Conservation (phyloP, 2,888 invertebrate genomes). For the Merodon equestris region DNA sequence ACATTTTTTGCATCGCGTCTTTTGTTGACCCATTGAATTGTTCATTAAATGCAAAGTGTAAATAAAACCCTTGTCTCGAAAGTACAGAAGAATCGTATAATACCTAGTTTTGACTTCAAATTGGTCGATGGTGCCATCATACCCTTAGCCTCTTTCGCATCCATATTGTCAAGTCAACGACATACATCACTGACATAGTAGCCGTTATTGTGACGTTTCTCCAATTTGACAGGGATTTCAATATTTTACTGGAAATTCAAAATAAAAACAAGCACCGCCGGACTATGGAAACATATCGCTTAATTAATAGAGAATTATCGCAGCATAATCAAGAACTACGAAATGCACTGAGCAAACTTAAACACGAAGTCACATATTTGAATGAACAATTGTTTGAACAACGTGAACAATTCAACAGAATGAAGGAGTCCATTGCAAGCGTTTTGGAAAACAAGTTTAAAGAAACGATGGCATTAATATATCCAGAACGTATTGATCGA, state of each 20-base stretch:
- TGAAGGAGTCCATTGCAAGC: conserved; percentile 37
- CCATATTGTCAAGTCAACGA: conserved; percentile 18
- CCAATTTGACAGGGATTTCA: conserved; percentile 33
- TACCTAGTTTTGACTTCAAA: no score
- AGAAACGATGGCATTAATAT: conserved; percentile 40
- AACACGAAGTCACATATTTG: conserved; percentile 45
- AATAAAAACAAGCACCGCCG: conserved; percentile 12
- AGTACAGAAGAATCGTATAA: no score
- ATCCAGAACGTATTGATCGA: conserved; percentile 20
- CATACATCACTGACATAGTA: conserved; percentile 26
- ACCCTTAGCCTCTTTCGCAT: conserved; percentile 9
- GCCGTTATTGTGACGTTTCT: conserved; percentile 15
- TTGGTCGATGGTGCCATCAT: background rate
- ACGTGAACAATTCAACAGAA: conserved; percentile 38
- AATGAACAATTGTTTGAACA: conserved; percentile 45
- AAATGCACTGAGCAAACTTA: conserved; percentile 41
- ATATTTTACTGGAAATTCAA: background rate
- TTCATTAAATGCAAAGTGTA: no score
- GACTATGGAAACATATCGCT: conserved; percentile 55
- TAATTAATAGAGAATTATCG: conserved; percentile 52
- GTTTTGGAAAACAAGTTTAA: conserved; percentile 33
- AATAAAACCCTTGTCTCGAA: no score
- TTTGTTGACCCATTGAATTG: no score
- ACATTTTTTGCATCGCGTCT: no score
- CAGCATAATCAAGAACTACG: conserved; percentile 56